Evolutionary conservation across 1,140 invertebrate genomes (phyloP), one percentile per base, ranked within the genome.

Genomic region (Pachyrhynchus sulphureomaculatus): DNA sequence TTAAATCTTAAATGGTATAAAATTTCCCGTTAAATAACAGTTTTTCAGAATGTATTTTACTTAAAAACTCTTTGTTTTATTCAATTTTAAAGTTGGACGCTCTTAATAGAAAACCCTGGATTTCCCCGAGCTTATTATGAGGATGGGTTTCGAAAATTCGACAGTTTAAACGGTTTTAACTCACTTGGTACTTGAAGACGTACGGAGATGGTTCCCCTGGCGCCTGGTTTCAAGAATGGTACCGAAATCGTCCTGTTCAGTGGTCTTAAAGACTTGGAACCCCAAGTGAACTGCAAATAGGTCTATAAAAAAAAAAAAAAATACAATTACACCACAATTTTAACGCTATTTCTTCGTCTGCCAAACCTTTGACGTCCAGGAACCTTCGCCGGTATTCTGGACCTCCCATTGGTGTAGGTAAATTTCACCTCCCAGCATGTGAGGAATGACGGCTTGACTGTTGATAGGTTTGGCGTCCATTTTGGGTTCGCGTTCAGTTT

Each of bases 321-420:
- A n/a, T n/a, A n/a, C n/a, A n/a, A n/a, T n/a, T n/a, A n/a, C n/a
- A n/a, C n/a, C n/a, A n/a, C n/a, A n/a, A n/a, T n/a, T n/a, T n/a
- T n/a, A n/a, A n/a, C n/a, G n/a, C n/a, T n/a, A n/a, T n/a, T n/a
- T n/a, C n/a, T n/a, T n/a, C n/a, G n/a, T n/a, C n/a, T n/a, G n/a
- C 54, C 59, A 21, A 49, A 76, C 75, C 23, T 69, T 63, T 37
- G 61, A 37, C 13, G 69, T 72, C 74, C 75, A 78, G 23, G 60
- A 41, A 20, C 55, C 26, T 20, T 68, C 55, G 6, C 76, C 76
- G 51, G 44, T 72, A 63, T 78, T 78, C 29, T 71, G 65, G 15
- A 78, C 68, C 44, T 76, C 62, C 75, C 75, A 78, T 5, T 62
- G 65, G 57, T 78, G 74, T 15, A 67, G 26, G 57, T 76, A 76